A percentile compares a stretch with the other conserved stretches of the same genome.
Evolutionary conservation across 1,140 invertebrate genomes (phyloP).

Genomic region (Cephus cinctus): DNA sequence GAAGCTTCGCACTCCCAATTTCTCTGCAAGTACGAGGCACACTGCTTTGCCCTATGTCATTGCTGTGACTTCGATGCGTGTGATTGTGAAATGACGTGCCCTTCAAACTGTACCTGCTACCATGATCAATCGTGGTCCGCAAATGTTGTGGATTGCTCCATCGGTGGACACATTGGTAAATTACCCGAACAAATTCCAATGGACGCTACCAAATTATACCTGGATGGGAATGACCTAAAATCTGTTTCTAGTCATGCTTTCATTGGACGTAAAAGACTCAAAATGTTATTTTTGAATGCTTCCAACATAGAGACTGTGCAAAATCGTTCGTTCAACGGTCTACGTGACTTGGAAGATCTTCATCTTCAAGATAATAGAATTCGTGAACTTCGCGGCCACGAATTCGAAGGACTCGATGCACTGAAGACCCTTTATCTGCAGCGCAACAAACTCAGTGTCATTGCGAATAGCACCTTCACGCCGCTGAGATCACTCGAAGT

Average conservation of each 20-base stretch:
- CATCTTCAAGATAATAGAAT: conserved; percentile 81
- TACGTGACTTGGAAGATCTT: conserved; percentile 77
- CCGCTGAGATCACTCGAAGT: conserved; percentile 69
- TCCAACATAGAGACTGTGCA: conserved; percentile 84
- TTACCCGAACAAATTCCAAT: conserved; percentile 86
- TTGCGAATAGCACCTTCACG: conserved; percentile 78
- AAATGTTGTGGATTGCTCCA: conserved; percentile 88
- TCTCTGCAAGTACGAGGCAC: conserved; percentile 86
- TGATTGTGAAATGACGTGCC: conserved; percentile 94
- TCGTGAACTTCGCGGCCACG: conserved; percentile 74
- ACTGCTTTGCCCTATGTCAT: conserved; percentile 87
- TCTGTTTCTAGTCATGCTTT: conserved; percentile 81
- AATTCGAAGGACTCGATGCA: conserved; percentile 73
- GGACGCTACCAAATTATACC: conserved; percentile 86
- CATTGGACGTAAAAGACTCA: conserved; percentile 84
- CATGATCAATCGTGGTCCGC: conserved; percentile 90
- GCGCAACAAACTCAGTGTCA: conserved; percentile 67
- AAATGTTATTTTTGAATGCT: conserved; percentile 79
- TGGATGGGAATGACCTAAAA: conserved; percentile 85
- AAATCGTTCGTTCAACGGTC: conserved; percentile 87
- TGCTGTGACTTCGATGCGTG: conserved; percentile 94
- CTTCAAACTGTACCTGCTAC: conserved; percentile 87
- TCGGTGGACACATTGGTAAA: conserved; percentile 67
- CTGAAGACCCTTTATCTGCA: conserved; percentile 66
- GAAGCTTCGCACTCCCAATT: conserved; percentile 85